Conservation (phyloP, 1,140 invertebrate genomes). For the Caerostris extrusa region DNA sequence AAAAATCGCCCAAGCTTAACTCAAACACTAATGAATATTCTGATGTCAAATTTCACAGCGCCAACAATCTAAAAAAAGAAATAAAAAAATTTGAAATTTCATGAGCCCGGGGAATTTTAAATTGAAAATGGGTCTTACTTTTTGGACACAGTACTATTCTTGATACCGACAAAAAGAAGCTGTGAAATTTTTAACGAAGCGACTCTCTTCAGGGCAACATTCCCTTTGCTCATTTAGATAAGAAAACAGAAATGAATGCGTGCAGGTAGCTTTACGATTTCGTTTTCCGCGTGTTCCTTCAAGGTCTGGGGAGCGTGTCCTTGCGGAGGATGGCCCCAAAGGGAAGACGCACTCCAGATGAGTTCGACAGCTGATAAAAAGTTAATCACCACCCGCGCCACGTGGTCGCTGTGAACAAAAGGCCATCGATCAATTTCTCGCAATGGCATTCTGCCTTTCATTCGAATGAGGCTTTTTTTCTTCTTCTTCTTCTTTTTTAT, state of each 20-base stretch:
- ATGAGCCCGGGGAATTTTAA: too few relatives aligned
- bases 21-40: too few relatives aligned
- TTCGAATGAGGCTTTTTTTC: not conserved
- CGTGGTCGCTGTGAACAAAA: not conserved
- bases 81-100: too few relatives aligned
- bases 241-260: too few relatives aligned
- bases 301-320: not conserved
- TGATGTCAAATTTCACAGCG: too few relatives aligned
- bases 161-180: too few relatives aligned
- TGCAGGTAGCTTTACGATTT: too few relatives aligned
- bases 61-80: too few relatives aligned
- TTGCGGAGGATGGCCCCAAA: not conserved
- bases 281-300: too few relatives aligned
- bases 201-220: not conserved
- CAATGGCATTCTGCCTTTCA: not conserved
- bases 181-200: not conserved
- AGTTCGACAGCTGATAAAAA: slow-evolving; percentile 28
- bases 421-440: not conserved
- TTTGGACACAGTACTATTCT: too few relatives aligned
- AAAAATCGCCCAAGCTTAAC: too few relatives aligned
- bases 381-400: not conserved
- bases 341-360: not conserved
- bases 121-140: too few relatives aligned
- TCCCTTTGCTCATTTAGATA: not conserved
- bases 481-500: not conserved